These are phyloP conservation scores for Eonycteris spelaea DNA, from an alignment of 2,113 vertebrate species.

Conservation along the genomic window DNA sequence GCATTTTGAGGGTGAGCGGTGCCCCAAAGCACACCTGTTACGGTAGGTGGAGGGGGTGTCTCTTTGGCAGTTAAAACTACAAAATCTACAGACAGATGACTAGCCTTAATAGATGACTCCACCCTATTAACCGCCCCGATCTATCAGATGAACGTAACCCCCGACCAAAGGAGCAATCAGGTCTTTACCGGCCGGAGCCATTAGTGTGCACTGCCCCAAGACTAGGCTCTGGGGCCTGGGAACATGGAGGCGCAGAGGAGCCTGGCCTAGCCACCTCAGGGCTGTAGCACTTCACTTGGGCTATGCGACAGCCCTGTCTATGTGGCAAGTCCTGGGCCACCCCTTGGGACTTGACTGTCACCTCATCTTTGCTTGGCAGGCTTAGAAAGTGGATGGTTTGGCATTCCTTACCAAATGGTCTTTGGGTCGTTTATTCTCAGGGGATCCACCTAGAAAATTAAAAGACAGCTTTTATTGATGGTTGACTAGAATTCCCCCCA, in stretches of 20 bases:
- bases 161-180: neutral
- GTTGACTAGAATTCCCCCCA: neutral
- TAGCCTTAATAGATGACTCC: neutral
- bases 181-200: neutral
- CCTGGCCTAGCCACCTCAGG: neutral
- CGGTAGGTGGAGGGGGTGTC: neutral
- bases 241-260: too few relatives aligned
- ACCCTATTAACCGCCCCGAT: neutral
- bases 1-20: neutral
- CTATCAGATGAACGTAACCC: neutral
- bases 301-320: neutral
- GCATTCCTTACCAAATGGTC: neutral
- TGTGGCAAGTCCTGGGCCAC: neutral
- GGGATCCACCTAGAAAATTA: slow-evolving; percentile 32
- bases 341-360: neutral
- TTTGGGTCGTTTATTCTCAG: slow-evolving; percentile 9
- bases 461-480: slow-evolving; percentile 9
- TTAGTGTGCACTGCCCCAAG: neutral
- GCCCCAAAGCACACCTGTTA: neutral
- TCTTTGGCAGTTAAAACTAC: neutral
- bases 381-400: neutral
- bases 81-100: neutral
- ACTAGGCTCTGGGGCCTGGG: neutral
- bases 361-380: neutral
- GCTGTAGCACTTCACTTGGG: neutral